Percentiles rank a stretch among this genome's conserved stretches.
phyloP scores from a whole-genome alignment of 2,113 vertebrate species.

The Galbula dea region DNA sequence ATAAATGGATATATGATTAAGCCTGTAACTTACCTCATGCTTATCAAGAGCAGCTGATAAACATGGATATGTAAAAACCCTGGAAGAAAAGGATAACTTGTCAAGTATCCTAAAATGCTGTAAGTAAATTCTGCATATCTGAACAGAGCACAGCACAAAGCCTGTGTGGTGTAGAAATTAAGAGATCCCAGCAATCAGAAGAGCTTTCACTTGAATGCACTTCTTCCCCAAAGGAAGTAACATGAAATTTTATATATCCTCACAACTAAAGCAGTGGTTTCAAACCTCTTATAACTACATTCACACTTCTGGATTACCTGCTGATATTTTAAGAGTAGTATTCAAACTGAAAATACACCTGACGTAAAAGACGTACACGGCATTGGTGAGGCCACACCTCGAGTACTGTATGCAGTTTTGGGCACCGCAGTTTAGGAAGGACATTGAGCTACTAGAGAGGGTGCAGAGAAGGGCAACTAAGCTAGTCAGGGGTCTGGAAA shows the following conservation, averaged over 20 bases:
- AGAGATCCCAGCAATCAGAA: neutral
- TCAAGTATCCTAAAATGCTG: neutral
- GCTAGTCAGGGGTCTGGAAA: no score
- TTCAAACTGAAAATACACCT: neutral
- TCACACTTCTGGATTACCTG: neutral
- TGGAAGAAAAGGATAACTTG: constrained; percentile 56
- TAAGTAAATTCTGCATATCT: neutral
- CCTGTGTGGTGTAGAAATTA: neutral
- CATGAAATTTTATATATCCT: neutral
- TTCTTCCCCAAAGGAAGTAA: neutral
- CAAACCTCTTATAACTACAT: neutral
- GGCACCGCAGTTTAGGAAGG: no score
- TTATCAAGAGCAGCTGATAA: constrained; percentile 73
- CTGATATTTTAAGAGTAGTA: neutral
- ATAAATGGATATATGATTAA: neutral
- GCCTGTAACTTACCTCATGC: constrained; percentile 68
- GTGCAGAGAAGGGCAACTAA: no score
- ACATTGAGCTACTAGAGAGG: no score
- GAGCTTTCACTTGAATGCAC: neutral
- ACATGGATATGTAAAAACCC: constrained; percentile 80
- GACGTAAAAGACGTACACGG: neutral
- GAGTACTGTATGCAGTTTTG: no score
- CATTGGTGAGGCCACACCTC: no score
- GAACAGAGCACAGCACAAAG: neutral
- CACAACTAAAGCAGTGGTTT: neutral